Evolutionary conservation across 2,113 vertebrate genomes (phyloP).

Genomic region (Hippocampus guttulatus): DNA sequence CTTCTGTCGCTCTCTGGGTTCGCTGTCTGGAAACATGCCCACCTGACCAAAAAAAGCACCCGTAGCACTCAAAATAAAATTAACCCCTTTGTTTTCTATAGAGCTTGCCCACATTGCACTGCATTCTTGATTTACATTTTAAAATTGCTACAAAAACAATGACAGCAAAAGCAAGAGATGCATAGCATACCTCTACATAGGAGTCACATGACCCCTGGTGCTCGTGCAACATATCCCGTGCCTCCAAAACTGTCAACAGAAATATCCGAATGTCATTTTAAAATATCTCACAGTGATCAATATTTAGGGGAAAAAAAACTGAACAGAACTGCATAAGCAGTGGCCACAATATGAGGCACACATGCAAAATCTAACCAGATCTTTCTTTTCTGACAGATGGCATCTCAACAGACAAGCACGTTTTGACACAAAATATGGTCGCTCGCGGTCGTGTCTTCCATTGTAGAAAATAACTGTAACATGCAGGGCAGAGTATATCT

Average conservation of each 20-base stretch:
- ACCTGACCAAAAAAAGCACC: conserved; percentile 44
- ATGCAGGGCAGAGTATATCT: too few relatives aligned
- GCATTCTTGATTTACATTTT: not conserved
- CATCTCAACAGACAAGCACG: too few relatives aligned
- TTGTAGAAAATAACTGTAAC: too few relatives aligned
- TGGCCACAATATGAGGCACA: too few relatives aligned
- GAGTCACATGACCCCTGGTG: conserved; percentile 64
- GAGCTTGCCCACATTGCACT: not conserved
- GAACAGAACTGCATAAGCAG: not conserved
- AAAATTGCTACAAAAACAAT: conserved; percentile 1
- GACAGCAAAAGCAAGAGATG: not conserved
- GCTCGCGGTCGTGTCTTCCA: too few relatives aligned
- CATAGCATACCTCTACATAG: conserved; percentile 77
- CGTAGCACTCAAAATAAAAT: not conserved
- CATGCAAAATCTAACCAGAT: too few relatives aligned
- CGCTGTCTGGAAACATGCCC: conserved; percentile 59
- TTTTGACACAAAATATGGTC: too few relatives aligned
- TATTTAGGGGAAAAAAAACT: not conserved
- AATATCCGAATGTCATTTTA: not conserved
- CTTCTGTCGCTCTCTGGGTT: conserved; percentile 53
- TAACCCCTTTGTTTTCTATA: too few relatives aligned
- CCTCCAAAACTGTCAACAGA: conserved; percentile 78
- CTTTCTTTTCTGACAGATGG: too few relatives aligned
- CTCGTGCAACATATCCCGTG: conserved; percentile 67
- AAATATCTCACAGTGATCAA: not conserved